phyloP scores from a whole-genome alignment of 2,113 vertebrate genomes.

The Labeo catla region DNA sequence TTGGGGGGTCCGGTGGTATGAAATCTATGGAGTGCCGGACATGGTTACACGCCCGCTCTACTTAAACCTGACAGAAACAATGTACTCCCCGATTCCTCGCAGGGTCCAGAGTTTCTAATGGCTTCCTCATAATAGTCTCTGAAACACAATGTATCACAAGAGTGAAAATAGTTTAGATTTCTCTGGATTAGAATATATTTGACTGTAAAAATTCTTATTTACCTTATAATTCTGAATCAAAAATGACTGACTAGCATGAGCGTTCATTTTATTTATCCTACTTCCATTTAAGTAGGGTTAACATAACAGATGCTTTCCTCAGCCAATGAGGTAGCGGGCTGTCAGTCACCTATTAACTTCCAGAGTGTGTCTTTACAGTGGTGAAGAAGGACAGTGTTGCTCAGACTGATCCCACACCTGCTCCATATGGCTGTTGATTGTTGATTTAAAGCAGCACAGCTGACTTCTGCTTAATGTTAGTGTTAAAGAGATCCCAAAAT shows the following conservation, averaged over 20 bases:
- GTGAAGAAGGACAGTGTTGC: not conserved
- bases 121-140: conserved; percentile 80
- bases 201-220: not conserved
- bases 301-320: not conserved
- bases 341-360: conserved; percentile 7
- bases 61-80: conserved; percentile 47
- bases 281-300: not conserved
- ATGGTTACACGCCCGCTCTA: conserved; percentile 29
- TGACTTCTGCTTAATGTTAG: not conserved
- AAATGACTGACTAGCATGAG: not conserved
- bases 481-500: not conserved
- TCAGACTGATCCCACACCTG: conserved; percentile 20
- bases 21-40: conserved; percentile 28
- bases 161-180: conserved; percentile 12
- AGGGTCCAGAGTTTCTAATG: conserved; percentile 69
- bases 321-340: not conserved
- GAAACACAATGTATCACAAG: conserved; percentile 43
- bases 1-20: conserved; percentile 11
- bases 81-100: conserved; percentile 62
- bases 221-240: not conserved
- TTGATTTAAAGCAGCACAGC: not conserved
- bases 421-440: not conserved
- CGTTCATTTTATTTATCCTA: not conserved
- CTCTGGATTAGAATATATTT: not conserved
- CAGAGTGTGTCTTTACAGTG: not conserved